These are phyloP conservation scores for Gnathonemus echidnorhynchus DNA, from an alignment of 2,113 vertebrate genomes.

Conservation along the genomic window DNA sequence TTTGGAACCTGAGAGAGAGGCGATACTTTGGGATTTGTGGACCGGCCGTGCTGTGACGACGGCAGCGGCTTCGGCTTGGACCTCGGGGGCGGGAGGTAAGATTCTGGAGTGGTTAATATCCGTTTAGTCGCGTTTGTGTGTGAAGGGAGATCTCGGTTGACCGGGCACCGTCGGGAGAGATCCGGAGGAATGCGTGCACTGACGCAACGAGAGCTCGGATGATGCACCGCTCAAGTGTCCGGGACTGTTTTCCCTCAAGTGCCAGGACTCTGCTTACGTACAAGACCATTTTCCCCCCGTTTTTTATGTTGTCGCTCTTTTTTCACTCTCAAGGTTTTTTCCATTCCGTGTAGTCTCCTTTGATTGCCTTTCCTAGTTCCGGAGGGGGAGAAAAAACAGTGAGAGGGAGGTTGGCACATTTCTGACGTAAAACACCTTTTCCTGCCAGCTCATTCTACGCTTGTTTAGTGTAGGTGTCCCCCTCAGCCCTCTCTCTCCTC, in stretches of 20 bases:
- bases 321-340: slow-evolving; percentile 3
- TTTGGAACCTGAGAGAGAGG: background rate
- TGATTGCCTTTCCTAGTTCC: slow-evolving; percentile 1
- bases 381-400: background rate
- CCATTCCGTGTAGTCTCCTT: slow-evolving; percentile 1
- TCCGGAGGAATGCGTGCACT: slow-evolving; percentile 44
- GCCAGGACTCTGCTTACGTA: slow-evolving; percentile 24
- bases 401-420: background rate
- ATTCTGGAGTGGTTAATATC: background rate
- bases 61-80: background rate
- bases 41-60: slow-evolving; percentile 2
- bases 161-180: background rate
- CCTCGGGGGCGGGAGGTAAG: background rate
- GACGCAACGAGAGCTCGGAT: slow-evolving; percentile 50
- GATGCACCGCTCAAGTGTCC: slow-evolving; percentile 38
- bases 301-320: slow-evolving; percentile 1
- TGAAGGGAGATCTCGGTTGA: background rate
- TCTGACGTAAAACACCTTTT: background rate
- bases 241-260: slow-evolving; percentile 26
- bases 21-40: background rate
- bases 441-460: background rate
- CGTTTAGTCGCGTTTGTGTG: background rate
- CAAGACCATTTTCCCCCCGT: background rate
- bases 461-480: background rate
- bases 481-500: background rate